phyloP scores from a whole-genome alignment of 1,140 invertebrate species.

The Mactra quadrangularis region DNA sequence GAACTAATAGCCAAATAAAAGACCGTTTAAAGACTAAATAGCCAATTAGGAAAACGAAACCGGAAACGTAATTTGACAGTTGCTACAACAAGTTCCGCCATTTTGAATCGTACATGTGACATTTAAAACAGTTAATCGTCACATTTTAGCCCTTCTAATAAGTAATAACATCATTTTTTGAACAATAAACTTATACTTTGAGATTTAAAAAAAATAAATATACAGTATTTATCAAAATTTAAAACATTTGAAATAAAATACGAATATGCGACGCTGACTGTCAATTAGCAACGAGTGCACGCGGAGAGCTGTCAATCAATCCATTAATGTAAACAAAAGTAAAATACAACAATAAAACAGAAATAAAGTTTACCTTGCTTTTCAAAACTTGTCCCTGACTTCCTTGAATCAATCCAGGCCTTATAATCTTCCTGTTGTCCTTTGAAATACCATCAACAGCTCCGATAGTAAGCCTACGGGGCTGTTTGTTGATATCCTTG shows the following conservation, averaged over 20 bases:
- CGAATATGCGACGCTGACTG: not conserved
- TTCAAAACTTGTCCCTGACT: slow-evolving; percentile 67
- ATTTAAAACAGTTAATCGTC: not conserved
- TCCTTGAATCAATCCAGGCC: slow-evolving; percentile 63
- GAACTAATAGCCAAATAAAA: too few relatives aligned
- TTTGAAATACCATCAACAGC: slow-evolving; percentile 70
- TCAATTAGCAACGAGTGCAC: slow-evolving; percentile 28
- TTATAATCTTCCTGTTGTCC: slow-evolving; percentile 63
- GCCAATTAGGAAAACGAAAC: slow-evolving; percentile 48
- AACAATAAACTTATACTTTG: too few relatives aligned
- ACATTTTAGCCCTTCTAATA: not conserved
- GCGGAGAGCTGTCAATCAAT: slow-evolving; percentile 52
- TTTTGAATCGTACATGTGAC: slow-evolving; percentile 41
- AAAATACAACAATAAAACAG: not conserved
- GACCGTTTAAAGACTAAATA: too few relatives aligned
- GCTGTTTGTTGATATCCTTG: slow-evolving; percentile 66
- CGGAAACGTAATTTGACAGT: slow-evolving; percentile 46
- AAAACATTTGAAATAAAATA: not conserved
- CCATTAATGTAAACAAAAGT: slow-evolving; percentile 12
- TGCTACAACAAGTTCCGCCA: slow-evolving; percentile 70
- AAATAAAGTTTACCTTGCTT: slow-evolving; percentile 68
- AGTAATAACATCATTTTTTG: too few relatives aligned
- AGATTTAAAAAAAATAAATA: too few relatives aligned
- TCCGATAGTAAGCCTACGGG: slow-evolving; percentile 70
- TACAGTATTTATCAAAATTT: too few relatives aligned